Conservation (phyloP, 2,797 vertebrate genomes). For the Sebastes wilsoni region DNA sequence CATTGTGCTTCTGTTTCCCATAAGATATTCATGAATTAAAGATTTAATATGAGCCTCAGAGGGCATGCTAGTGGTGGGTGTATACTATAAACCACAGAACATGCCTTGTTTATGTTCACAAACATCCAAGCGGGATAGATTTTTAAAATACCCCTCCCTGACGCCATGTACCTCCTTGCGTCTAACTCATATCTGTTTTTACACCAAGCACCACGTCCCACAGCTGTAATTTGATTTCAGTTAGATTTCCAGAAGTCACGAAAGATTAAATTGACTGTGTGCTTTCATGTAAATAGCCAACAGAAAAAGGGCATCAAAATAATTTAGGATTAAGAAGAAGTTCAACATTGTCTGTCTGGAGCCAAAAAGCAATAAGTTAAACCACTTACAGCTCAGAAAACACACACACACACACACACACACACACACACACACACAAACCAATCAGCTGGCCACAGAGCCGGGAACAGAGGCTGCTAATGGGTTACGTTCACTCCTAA, state of each 20-base stretch:
- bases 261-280: not conserved
- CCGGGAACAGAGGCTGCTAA: conserved; percentile 63
- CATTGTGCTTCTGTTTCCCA: conserved; percentile 34
- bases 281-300: not conserved
- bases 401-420: not conserved
- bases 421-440: not conserved
- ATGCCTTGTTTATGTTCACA: conserved; percentile 26
- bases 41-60: conserved; percentile 22
- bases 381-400: conserved; percentile 8
- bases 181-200: conserved; percentile 1
- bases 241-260: not conserved
- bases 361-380: conserved; percentile 33
- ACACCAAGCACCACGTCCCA: not conserved
- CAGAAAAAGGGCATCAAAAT: not conserved
- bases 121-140: not conserved
- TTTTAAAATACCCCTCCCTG: conserved; percentile 9
- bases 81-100: conserved; percentile 2
- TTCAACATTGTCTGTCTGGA: not conserved
- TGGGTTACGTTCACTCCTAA: conserved; percentile 75
- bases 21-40: conserved; percentile 47
- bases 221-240: not conserved
- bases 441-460: conserved; percentile 40
- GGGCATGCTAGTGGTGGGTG: conserved; percentile 1
- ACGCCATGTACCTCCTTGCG: not conserved
- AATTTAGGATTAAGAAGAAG: conserved; percentile 4